Conservation (phyloP, 2,113 vertebrate species). For the Natator depressus region DNA sequence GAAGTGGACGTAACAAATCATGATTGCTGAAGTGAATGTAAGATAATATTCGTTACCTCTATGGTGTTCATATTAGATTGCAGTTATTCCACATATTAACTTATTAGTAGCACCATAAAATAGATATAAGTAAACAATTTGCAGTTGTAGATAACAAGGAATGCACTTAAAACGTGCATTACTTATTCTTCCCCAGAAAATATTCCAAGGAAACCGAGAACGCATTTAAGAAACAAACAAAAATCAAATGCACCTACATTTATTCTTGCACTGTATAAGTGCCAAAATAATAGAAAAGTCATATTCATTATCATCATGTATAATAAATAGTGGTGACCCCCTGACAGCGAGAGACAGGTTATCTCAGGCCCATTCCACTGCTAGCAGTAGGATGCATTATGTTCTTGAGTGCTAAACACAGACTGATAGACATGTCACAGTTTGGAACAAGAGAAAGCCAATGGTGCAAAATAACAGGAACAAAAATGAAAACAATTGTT, state of each 20-base stretch:
- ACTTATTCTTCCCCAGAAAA: not conserved
- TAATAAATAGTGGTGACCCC: not conserved
- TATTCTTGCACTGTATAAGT: not conserved
- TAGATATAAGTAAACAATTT: not conserved
- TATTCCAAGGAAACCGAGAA: not conserved
- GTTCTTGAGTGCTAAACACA: not conserved
- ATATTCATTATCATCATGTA: not conserved
- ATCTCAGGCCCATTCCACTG: not conserved
- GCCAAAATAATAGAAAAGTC: not conserved
- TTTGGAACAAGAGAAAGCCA: not conserved
- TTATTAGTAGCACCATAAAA: not conserved
- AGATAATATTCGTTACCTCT: not conserved
- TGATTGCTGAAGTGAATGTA: not conserved
- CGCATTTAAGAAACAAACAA: not conserved
- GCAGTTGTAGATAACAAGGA: not conserved
- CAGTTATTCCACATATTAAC: not conserved
- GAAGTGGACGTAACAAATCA: not conserved
- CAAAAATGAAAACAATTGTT: not conserved
- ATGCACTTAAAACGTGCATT: not conserved
- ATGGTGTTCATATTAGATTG: not conserved
- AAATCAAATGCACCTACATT: not conserved
- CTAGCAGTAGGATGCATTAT: not conserved
- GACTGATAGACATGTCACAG: not conserved
- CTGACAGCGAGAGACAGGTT: not conserved
- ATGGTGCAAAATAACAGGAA: not conserved